Base-by-base conservation (phyloP, 2,888 invertebrate species). In the Silvanus unidentatus region DNA sequence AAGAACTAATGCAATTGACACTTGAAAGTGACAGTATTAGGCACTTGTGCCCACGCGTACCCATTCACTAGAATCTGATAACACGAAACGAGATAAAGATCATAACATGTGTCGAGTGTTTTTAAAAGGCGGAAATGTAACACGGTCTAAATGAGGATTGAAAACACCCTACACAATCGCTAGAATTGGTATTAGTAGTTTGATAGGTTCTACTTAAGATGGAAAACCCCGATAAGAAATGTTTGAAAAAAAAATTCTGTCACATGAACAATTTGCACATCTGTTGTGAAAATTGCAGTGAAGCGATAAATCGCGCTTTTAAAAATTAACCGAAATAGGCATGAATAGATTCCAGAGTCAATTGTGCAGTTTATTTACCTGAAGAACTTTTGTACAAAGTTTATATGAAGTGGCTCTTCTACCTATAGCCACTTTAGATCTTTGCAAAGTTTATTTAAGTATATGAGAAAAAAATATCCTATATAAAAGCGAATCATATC, bases 101-200 rank as follows among this genome's bases (percentile, higher is more conserved):
- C 69, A 63, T 57, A 65, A 69, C 68, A 68, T 68, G 68, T 69
- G 68, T 60, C 55, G 58, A 61, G 60, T 61, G 62, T 61, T 60
- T 60, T 59, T 9, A 16, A n/a, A 57, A 58, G 57, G 59, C 49
- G 51, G 52, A 47, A 42, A 45, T 22, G 39, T 48, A 49, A 56
- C 52, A 50, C 52, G 51, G 52, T 50, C 8, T 9, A 16, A 13
- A 37, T 37, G 16, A 4, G 14, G 15, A 37, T 11, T 9, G 37
- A 37, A 10, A 37, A 37, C 37, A 37, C 37, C 16, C 16, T 37
- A 16, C 14, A 37, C 15, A 32, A 12, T 32, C 8, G 8, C 8
- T 22, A 22, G 8, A 22, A 22, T 32, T 32, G 32, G 13, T n/a
- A 32, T 32, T 22, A 22, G 8, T 22, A 22, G 22, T 37, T n/a